Evolutionary conservation across 2,113 vertebrate genomes (phyloP), one percentile per base, ranked within the genome.

Genomic region (Aramus guarauna): DNA sequence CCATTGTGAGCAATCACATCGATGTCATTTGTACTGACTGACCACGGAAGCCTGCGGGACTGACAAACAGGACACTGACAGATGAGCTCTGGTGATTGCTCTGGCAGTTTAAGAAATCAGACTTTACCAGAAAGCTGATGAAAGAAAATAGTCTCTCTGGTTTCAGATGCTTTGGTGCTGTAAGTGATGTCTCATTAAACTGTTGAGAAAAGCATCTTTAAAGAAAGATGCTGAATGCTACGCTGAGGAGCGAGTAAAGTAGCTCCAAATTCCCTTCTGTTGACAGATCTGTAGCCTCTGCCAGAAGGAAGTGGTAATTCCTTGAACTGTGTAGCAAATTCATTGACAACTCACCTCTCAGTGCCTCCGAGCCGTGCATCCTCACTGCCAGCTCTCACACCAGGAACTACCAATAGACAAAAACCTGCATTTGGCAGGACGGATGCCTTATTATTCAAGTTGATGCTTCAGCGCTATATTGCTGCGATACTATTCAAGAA

Each of bases 1-100:
- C 66, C 75, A 68, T 11, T 0, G 37, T 0, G 48, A 85, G 41
- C 58, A 43, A 12, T 5, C 50, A 34, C 0, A 1, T 4, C 50
- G 68, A 43, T 50, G 72, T 69, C 43, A 43, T 27, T 63, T 69
- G 21, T 29, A 5, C 52, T 22, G 82, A 62, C 56, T 15, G 45
- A 85, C 52, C 53, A 27, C 2, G 1, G 21, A 48, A 89, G 22
- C 20, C 78, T 43, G 58, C 26, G 30, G 23, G 34, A 56, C 68
- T 36, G 72, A 69, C 86, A 74, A 53, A 71, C 4, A 2, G 79
- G 79, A 62, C 63, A 56, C 0, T 17, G 41, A n/a, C 63, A 58
- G 27, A 88, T 15, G 75, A 92, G 78, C 72, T 86, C 83, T 66
- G 55, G 29, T 15, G 26, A 9, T 10, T 41, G 80, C 56, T 74